A percentile compares a stretch with the other conserved stretches of the same genome.
Evolutionary conservation across 2,113 vertebrate species (phyloP).

Genomic region (Semnopithecus entellus): DNA sequence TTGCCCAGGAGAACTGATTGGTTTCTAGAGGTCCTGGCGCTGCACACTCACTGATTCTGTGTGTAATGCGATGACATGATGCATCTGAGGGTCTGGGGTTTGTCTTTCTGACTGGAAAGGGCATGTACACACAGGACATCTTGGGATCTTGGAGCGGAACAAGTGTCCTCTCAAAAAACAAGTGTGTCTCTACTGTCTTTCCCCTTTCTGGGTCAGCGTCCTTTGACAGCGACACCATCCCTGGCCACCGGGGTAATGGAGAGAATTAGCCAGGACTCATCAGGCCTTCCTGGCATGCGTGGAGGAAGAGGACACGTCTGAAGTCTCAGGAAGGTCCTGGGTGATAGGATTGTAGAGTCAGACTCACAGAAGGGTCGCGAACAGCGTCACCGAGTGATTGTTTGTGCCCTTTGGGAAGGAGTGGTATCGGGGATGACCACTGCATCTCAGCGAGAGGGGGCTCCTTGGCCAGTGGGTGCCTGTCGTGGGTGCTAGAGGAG

Average conservation of each 20-base stretch:
- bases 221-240: not conserved
- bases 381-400: not conserved
- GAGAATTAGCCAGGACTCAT: fast-evolving
- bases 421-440: not conserved
- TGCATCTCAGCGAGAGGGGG: not conserved
- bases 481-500: not conserved
- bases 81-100: not conserved
- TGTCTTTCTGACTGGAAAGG: not conserved
- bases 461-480: not conserved
- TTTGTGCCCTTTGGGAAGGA: not conserved
- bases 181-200: not conserved
- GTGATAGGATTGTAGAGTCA: not conserved
- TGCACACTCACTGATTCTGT: not conserved
- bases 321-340: not conserved
- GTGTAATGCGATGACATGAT: not conserved
- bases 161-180: not conserved
- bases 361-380: not conserved
- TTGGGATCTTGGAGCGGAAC: not conserved
- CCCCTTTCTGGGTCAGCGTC: not conserved
- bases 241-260: not conserved
- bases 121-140: not conserved
- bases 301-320: not conserved
- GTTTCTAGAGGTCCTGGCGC: not conserved
- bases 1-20: not conserved
- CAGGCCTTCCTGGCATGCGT: not conserved